These are phyloP conservation scores for Scatophagus argus DNA, from an alignment of 2,113 vertebrate genomes.

Conservation along the genomic window DNA sequence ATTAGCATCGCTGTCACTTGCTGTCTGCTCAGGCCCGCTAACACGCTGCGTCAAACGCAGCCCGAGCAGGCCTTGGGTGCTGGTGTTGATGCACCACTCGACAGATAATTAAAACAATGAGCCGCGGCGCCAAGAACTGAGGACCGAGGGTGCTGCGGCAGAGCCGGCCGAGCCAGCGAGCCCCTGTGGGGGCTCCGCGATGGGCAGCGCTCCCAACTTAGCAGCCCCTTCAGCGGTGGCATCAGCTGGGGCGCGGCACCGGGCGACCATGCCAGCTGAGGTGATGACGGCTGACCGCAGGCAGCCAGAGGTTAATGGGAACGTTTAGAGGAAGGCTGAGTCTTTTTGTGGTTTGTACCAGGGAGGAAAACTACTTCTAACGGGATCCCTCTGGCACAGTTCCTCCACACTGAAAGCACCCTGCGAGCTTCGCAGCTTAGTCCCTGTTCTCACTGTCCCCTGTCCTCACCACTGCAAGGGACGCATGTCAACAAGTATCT, in stretches of 20 bases:
- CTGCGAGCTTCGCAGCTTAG: not conserved
- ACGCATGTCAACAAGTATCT: conserved; percentile 55
- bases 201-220: conserved; percentile 67
- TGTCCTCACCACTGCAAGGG: not conserved
- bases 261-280: conserved; percentile 64
- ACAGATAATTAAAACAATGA: conserved; percentile 82
- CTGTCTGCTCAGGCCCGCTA: conserved; percentile 43
- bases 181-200: not conserved
- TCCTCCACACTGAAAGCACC: conserved; percentile 9
- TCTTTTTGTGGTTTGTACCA: conserved; percentile 56
- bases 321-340: conserved; percentile 72
- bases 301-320: conserved; percentile 78
- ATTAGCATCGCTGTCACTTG: conserved; percentile 65
- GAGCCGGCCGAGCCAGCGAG: not conserved
- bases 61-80: conserved; percentile 50
- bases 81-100: conserved; percentile 57
- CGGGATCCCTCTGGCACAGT: conserved; percentile 29
- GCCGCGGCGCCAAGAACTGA: conserved; percentile 24
- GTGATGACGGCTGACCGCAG: conserved; percentile 72
- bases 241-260: conserved; percentile 62
- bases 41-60: conserved; percentile 25
- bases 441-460: not conserved
- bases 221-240: conserved; percentile 68
- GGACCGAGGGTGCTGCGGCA: conserved; percentile 9
- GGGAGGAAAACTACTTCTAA: not conserved